phyloP scores from a whole-genome alignment of 2,888 invertebrate species.

The Crepidodera aurea region DNA sequence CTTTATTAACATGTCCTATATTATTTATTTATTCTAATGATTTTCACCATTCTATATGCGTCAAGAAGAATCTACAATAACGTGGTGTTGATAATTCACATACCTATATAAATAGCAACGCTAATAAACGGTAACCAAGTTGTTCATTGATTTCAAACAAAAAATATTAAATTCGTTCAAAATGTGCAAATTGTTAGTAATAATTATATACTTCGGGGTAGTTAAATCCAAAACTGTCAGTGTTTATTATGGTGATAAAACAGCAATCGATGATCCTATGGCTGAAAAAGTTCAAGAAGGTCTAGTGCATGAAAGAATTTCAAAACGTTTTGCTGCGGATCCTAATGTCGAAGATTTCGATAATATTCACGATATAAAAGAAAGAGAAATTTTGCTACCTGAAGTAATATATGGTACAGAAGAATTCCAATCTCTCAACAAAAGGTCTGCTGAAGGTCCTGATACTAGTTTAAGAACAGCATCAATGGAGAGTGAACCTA shows the following conservation, averaged over 20 bases:
- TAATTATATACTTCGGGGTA: conserved; percentile 2
- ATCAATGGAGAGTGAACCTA: not conserved
- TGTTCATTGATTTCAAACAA: not conserved
- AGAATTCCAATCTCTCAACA: not conserved
- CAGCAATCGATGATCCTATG: conserved; percentile 10
- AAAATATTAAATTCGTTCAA: not conserved
- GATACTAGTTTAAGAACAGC: not conserved
- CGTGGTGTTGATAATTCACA: not conserved
- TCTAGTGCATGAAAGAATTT: not conserved
- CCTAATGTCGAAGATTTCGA: not conserved
- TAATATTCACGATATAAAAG: not conserved
- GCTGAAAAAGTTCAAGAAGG: conserved; percentile 4
- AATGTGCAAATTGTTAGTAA: conserved; percentile 17
- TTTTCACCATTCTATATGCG: conserved; percentile 3
- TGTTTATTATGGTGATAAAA: not conserved
- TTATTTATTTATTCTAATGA: conserved; percentile 11
- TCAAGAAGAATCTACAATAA: conserved; percentile 4
- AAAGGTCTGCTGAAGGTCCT: not conserved
- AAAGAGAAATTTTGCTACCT: conserved; percentile 9
- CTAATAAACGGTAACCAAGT: not conserved
- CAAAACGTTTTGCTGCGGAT: not conserved
- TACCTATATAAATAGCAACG: conserved; percentile 16
- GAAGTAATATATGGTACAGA: not conserved
- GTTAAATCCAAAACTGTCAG: not conserved
- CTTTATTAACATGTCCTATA: conserved; percentile 6